phyloP scores from a whole-genome alignment of 2,113 vertebrate genomes.

The Morone chrysops region DNA sequence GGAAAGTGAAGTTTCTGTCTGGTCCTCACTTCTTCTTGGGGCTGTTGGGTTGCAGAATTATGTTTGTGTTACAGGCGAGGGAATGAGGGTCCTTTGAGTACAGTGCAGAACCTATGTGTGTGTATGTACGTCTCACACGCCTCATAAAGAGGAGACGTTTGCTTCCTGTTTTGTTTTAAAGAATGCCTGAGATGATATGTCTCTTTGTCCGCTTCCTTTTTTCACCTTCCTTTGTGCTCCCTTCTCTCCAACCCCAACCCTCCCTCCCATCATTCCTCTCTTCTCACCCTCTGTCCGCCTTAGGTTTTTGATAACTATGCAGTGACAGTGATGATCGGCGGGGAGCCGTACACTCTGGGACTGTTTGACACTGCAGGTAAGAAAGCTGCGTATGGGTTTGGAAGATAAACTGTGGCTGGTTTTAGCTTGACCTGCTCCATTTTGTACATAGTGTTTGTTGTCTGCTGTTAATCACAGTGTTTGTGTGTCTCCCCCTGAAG shows the following conservation, averaged over 20 bases:
- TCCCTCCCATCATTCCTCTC: background rate
- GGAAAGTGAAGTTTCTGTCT: background rate
- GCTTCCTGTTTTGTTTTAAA: conserved; percentile 26
- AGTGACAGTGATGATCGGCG: conserved; percentile 98
- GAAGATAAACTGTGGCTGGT: background rate
- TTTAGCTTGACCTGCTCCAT: background rate
- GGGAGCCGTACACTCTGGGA: conserved; percentile 96
- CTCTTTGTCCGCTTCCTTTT: background rate
- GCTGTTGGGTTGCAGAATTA: background rate
- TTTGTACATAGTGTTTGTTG: accelerated
- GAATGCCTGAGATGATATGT: background rate
- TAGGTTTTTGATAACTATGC: conserved; percentile 99
- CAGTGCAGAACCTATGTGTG: background rate
- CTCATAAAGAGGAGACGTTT: background rate
- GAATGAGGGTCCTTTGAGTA: too few species aligned
- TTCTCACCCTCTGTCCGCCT: background rate
- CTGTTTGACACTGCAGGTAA: conserved; percentile 97
- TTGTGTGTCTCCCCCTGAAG: conserved; percentile 72
- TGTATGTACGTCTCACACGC: background rate
- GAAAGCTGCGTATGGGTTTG: background rate
- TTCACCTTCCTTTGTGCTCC: background rate
- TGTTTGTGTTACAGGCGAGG: too few species aligned
- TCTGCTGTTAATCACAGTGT: background rate
- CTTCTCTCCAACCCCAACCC: background rate
- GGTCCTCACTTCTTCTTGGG: background rate